Base-by-base conservation (phyloP, 2,888 invertebrate genomes). In the Bedellia somnulentella region DNA sequence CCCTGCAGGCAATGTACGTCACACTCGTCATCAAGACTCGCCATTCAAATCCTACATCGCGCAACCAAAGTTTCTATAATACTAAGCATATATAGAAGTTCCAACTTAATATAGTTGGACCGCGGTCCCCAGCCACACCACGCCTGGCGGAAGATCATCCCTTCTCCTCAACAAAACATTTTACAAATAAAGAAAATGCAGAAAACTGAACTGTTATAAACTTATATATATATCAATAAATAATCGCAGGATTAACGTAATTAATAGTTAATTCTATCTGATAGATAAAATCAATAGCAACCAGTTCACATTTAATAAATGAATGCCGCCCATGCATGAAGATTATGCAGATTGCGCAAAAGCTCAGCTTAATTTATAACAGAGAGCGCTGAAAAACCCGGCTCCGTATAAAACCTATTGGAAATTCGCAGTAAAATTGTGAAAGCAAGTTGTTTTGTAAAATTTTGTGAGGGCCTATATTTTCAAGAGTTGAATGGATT, bases 121-220 rank as follows among this genome's bases (percentile, higher is more conserved):
- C n/a, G n/a, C n/a, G n/a, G n/a, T n/a, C n/a, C n/a, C n/a, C n/a
- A n/a, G n/a, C n/a, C n/a, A n/a, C n/a, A n/a, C n/a, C n/a, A n/a
- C n/a, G n/a, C n/a, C n/a, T n/a, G n/a, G n/a, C n/a, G n/a, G n/a
- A 21, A 3, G 10, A 21, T 21, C 8, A 21, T 49, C 33, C 32
- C 40, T 21, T n/a, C 21, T 21, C 2, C 2, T 21, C 21, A n/a
- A 21, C 10, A 21, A 10, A 21, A 10, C 8, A 21, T n/a, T 21
- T n/a, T 3, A 3, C 8, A n/a, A n/a, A 21, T 3, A n/a, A n/a
- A n/a, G 9, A 21, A 21, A 21, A n/a, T 3, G 10, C 8, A n/a
- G 10, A 21, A 3, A 21, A 21, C 8, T 10, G 10, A 21, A n/a
- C 10, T 21, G 8, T 21, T 21, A 21, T 10, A n/a, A 8, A 21